These are phyloP conservation scores for Oxygymnocypris stewartii DNA, from an alignment of 2,113 vertebrate genomes.

Conservation along the genomic window DNA sequence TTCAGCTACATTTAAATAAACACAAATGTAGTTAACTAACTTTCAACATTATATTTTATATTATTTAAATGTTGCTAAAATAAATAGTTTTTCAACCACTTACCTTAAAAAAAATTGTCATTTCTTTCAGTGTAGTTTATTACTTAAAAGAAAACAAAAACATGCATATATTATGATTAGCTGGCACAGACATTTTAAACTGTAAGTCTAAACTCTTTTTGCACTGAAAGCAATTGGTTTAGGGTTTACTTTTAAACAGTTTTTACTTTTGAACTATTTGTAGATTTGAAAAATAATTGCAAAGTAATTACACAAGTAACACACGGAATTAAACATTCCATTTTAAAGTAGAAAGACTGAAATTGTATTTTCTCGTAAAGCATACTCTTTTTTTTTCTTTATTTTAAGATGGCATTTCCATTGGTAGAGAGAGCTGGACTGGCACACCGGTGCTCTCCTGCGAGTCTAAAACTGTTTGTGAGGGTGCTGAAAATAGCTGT, in stretches of 20 bases:
- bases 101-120: no score
- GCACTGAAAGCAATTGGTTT: no score
- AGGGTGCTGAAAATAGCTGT: conserved; percentile 42
- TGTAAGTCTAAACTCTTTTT: neutral
- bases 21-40: no score
- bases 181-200: neutral
- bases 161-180: neutral
- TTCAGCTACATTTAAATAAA: no score
- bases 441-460: neutral
- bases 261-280: neutral
- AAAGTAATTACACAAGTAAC: neutral
- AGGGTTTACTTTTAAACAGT: no score
- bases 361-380: neutral
- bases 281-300: no score
- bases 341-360: neutral
- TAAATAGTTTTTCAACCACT: no score
- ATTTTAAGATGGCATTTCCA: neutral
- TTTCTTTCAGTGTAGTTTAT: no score
- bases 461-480: conserved; percentile 42
- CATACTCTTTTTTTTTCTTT: neutral
- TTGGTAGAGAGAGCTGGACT: neutral
- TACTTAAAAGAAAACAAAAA: neutral
- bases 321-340: neutral
- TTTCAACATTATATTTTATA: no score
- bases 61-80: no score